Percentiles rank a stretch among this genome's conserved stretches.
Evolutionary conservation across 2,113 vertebrate species (phyloP).

Genomic region (Poeciliopsis turrubarensis): DNA sequence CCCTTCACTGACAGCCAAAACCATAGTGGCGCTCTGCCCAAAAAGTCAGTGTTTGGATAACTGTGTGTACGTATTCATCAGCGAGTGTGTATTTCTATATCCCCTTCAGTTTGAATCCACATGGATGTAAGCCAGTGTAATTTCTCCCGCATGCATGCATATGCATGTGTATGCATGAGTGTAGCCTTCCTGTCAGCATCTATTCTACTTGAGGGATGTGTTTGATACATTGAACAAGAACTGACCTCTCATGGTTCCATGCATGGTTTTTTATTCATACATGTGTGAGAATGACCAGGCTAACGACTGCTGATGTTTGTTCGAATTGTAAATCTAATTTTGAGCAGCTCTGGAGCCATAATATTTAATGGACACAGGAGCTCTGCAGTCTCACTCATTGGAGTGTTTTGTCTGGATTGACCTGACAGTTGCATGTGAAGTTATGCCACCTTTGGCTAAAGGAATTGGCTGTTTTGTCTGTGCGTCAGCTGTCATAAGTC

Average conservation of each 20-base stretch:
- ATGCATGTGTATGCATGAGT: slow-evolving; percentile 46
- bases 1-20: slow-evolving; percentile 78
- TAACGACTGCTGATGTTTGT: slow-evolving; percentile 7
- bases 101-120: slow-evolving; percentile 28
- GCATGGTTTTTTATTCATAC: slow-evolving; percentile 24
- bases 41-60: slow-evolving; percentile 73
- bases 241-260: slow-evolving; percentile 25
- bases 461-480: slow-evolving; percentile 39
- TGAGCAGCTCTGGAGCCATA: not conserved
- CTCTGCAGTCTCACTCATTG: not conserved
- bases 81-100: slow-evolving; percentile 21
- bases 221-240: slow-evolving; percentile 29
- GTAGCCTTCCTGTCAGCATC: slow-evolving; percentile 42
- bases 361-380: slow-evolving; percentile 5
- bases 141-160: slow-evolving; percentile 48
- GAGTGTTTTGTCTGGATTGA: slow-evolving; percentile 21
- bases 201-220: slow-evolving; percentile 34
- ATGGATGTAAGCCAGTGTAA: slow-evolving; percentile 56
- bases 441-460: slow-evolving; percentile 43
- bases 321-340: slow-evolving; percentile 7
- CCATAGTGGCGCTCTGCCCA: slow-evolving; percentile 66
- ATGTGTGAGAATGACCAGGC: slow-evolving; percentile 28
- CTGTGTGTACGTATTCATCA: slow-evolving; percentile 21
- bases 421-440: slow-evolving; percentile 34
- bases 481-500: slow-evolving; percentile 32